Percentiles rank a stretch among this genome's conserved stretches.
phyloP scores from a whole-genome alignment of 2,113 vertebrate genomes.

The Cygnus atratus region DNA sequence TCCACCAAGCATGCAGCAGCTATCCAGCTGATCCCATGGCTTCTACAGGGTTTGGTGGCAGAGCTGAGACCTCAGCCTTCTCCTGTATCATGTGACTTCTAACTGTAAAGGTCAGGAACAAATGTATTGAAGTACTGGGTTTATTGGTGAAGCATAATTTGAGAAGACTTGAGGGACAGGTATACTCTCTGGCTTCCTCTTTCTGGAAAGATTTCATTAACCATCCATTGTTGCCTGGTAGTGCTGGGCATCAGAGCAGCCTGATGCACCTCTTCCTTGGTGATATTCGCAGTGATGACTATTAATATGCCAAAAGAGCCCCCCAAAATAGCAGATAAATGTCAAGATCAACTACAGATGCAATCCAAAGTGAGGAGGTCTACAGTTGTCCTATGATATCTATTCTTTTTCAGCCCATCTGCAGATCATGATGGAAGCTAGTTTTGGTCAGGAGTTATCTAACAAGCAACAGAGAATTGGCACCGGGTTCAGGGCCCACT shows the following conservation, averaged over 20 bases:
- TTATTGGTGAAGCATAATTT: background rate
- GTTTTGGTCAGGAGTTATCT: background rate
- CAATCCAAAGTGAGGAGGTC: background rate
- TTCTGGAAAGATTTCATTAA: background rate
- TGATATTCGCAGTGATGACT: background rate
- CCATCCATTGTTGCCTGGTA: fast-evolving
- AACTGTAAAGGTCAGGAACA: background rate
- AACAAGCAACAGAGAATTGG: background rate
- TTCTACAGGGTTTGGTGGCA: background rate
- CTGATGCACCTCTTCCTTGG: background rate
- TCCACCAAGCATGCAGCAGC: background rate
- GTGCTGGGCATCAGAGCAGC: background rate
- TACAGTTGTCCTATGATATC: background rate
- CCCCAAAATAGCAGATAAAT: background rate
- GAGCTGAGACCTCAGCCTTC: background rate
- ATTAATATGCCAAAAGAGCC: background rate
- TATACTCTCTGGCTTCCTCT: background rate
- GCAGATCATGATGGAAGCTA: fast-evolving
- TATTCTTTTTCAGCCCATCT: background rate
- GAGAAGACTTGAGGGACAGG: background rate
- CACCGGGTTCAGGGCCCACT: background rate
- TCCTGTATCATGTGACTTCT: background rate
- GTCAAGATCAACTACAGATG: background rate
- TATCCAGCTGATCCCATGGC: background rate
- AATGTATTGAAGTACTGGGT: background rate